Conservation (phyloP, 2,113 vertebrate species). For the Tyto alba region DNA sequence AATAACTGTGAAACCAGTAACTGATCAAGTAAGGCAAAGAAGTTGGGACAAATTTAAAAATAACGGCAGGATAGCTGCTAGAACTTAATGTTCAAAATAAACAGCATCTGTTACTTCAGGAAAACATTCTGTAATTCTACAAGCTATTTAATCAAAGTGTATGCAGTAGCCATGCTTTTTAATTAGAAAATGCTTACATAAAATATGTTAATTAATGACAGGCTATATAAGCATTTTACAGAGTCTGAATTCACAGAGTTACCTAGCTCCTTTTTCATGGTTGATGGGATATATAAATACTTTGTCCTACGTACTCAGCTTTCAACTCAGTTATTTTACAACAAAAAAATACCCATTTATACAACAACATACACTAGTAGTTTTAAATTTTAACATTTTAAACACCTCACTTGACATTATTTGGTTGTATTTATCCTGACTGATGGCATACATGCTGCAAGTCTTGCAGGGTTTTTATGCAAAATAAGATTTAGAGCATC, state of each 20-base stretch:
- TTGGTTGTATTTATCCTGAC: neutral
- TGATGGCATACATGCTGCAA: neutral
- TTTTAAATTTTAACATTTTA: conserved; percentile 11
- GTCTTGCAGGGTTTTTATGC: neutral
- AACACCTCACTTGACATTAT: neutral
- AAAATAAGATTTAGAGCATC: neutral
- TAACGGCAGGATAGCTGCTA: neutral
- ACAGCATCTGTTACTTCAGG: neutral
- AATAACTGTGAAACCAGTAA: neutral
- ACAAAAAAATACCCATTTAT: neutral
- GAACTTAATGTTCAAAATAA: neutral
- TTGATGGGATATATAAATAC: neutral
- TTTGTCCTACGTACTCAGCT: neutral
- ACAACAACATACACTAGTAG: neutral
- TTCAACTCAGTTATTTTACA: neutral
- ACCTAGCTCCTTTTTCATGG: neutral
- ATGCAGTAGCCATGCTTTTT: neutral
- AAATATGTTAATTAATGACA: neutral
- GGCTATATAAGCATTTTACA: neutral
- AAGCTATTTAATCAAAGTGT: neutral
- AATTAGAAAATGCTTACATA: neutral
- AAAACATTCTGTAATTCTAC: neutral
- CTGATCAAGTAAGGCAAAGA: neutral
- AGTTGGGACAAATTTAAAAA: neutral
- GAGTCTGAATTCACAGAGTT: neutral